Evolutionary conservation across 2,113 vertebrate species (phyloP).

Genomic region (Saccopteryx leptura): DNA sequence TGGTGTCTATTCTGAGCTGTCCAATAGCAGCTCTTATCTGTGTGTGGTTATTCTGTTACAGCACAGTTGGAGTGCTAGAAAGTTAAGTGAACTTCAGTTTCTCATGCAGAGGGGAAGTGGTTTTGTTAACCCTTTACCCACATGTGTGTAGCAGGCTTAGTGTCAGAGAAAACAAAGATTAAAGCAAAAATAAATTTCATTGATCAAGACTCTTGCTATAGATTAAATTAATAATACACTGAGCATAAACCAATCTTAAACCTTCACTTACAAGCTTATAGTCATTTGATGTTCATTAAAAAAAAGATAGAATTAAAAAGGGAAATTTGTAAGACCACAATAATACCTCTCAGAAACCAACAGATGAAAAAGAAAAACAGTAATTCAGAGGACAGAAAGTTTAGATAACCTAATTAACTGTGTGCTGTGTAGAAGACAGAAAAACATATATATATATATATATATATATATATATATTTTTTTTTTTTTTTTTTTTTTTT

Average conservation of each 20-base stretch:
- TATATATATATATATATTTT: no score
- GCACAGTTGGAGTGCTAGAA: not conserved
- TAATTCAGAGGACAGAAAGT: slow-evolving; percentile 1
- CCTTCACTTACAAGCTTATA: not conserved
- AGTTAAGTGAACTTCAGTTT: not conserved
- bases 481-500: no score
- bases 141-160: not conserved
- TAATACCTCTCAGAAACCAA: not conserved
- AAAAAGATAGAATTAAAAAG: not conserved
- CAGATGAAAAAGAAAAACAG: slow-evolving; percentile 16
- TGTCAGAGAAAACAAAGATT: not conserved
- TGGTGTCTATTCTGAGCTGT: not conserved
- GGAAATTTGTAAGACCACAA: not conserved
- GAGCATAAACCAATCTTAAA: not conserved
- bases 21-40: not conserved
- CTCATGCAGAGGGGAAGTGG: not conserved
- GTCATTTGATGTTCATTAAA: not conserved
- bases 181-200: not conserved
- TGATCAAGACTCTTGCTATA: not conserved
- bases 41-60: not conserved
- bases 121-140: not conserved
- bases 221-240: not conserved
- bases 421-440: not conserved
- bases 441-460: not conserved
- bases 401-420: not conserved